phyloP scores from a whole-genome alignment of 1,140 invertebrate genomes.

The Micrasema minimum region DNA sequence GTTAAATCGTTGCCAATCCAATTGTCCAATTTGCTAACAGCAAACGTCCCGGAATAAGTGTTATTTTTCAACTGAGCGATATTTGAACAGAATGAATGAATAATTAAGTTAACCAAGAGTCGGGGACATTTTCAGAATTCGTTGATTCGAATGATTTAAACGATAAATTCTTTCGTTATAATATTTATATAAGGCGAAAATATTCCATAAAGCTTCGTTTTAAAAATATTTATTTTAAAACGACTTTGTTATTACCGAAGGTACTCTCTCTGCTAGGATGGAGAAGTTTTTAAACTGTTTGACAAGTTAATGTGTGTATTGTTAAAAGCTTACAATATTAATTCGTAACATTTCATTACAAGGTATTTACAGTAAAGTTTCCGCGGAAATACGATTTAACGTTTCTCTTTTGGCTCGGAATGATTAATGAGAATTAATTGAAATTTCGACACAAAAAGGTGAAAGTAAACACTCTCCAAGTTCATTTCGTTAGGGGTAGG shows the following conservation, averaged over 20 bases:
- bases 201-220: too few relatives aligned
- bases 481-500: not conserved
- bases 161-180: not conserved
- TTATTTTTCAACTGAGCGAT: slow-evolving; percentile 27
- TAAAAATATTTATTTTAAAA: too few relatives aligned
- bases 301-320: too few relatives aligned
- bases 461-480: slow-evolving; percentile 15
- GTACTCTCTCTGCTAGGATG: too few relatives aligned
- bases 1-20: slow-evolving; percentile 28
- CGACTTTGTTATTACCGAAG: too few relatives aligned
- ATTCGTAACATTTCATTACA: not conserved
- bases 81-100: slow-evolving; percentile 27
- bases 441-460: slow-evolving; percentile 26
- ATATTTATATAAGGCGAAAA: not conserved
- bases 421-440: slow-evolving; percentile 21
- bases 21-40: slow-evolving; percentile 29
- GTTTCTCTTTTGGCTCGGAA: not conserved
- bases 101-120: slow-evolving; percentile 26
- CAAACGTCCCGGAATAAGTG: slow-evolving; percentile 27
- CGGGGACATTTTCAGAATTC: not conserved
- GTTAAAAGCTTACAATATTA: not conserved
- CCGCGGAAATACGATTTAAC: not conserved
- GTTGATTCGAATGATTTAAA: slow-evolving; percentile 2
- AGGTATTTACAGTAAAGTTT: not conserved
- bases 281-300: too few relatives aligned